These are phyloP conservation scores for Acromyrmex heyeri DNA, from an alignment of 1,140 invertebrate genomes.

Conservation along the genomic window DNA sequence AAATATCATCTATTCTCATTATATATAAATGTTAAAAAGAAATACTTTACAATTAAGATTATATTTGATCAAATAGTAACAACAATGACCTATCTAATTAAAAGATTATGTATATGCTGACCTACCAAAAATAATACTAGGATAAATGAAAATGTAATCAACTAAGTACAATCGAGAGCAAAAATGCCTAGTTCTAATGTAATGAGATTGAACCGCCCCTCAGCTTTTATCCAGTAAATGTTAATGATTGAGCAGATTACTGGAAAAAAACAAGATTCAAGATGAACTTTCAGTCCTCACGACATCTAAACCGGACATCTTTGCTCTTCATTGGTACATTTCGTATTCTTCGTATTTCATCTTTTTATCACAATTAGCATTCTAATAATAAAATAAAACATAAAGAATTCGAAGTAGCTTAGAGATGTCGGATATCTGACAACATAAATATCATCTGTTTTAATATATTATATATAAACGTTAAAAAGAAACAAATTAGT, in stretches of 20 bases:
- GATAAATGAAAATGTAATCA: not conserved
- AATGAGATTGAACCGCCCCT: not conserved
- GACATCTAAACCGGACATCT: not conserved
- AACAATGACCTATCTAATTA: not conserved
- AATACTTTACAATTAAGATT: not conserved
- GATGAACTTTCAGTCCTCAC: not conserved
- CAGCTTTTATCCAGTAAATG: not conserved
- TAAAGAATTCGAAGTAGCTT: not conserved
- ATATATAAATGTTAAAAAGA: no score
- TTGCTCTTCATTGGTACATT: not conserved
- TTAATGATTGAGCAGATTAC: not conserved
- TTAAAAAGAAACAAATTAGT: not conserved
- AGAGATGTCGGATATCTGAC: not conserved
- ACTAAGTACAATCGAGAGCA: not conserved
- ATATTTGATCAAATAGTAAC: not conserved
- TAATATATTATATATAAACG: not conserved
- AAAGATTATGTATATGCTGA: not conserved
- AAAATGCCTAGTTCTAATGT: not conserved
- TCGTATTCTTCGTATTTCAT: not conserved
- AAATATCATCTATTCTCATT: no score
- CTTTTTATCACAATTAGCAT: not conserved
- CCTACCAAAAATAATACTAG: not conserved
- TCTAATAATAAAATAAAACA: not conserved
- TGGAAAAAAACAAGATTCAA: not conserved
- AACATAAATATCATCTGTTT: not conserved